phyloP scores from a whole-genome alignment of 2,888 invertebrate genomes.

The Pyrgus malvae region DNA sequence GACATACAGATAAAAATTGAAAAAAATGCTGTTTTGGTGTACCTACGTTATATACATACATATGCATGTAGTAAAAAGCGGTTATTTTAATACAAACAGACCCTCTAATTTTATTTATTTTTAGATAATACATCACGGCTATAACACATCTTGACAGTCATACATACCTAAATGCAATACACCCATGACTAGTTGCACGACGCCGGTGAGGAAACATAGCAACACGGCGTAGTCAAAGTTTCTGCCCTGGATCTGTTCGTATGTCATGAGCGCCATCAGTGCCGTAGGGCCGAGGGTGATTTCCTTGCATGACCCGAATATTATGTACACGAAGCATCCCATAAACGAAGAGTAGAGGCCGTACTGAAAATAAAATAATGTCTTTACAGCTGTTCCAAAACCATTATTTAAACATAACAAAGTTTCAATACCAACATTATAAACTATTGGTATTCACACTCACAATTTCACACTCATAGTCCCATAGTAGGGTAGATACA shows the following conservation, averaged over 20 bases:
- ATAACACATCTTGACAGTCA: too few species aligned
- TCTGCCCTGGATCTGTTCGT: slow-evolving; percentile 87
- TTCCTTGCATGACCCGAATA: slow-evolving; percentile 94
- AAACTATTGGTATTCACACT: too few species aligned
- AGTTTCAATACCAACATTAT: too few species aligned
- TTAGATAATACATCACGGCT: not conserved
- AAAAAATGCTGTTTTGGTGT: too few species aligned
- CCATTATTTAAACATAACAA: too few species aligned
- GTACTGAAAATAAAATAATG: slow-evolving; percentile 83
- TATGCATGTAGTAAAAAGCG: too few species aligned
- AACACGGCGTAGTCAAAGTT: slow-evolving; percentile 90
- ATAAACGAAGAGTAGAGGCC: slow-evolving; percentile 97
- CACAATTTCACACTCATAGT: too few species aligned
- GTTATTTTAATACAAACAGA: too few species aligned
- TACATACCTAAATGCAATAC: slow-evolving; percentile 89
- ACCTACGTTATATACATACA: too few species aligned
- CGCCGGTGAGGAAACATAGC: slow-evolving; percentile 91
- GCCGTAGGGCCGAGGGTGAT: slow-evolving; percentile 96
- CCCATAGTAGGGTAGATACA: too few species aligned
- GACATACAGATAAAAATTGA: too few species aligned
- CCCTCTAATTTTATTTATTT: too few species aligned
- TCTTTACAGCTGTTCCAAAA: not conserved
- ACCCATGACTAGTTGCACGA: slow-evolving; percentile 91
- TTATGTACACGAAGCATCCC: slow-evolving; percentile 94
- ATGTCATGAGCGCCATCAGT: slow-evolving; percentile 95